Conservation (phyloP, 2,113 vertebrate species). For the Semnopithecus entellus region DNA sequence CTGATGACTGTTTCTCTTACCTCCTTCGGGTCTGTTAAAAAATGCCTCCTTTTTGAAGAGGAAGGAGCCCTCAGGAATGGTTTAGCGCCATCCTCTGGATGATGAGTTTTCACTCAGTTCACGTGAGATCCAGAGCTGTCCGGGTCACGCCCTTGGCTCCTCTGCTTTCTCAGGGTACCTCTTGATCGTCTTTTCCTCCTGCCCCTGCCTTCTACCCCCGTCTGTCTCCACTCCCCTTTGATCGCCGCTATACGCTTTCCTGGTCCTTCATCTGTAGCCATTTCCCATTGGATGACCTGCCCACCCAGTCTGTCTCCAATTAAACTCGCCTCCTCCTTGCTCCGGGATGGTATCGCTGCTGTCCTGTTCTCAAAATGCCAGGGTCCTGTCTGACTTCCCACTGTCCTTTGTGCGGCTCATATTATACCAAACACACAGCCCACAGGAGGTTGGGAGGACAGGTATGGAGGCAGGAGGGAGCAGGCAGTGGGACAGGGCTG, state of each 20-base stretch:
- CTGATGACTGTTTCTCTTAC: too few relatives aligned
- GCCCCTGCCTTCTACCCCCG: neutral
- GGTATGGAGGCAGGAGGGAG: too few relatives aligned
- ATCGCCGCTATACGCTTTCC: neutral
- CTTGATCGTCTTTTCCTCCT: neutral
- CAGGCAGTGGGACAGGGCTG: too few relatives aligned
- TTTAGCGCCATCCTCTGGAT: too few relatives aligned
- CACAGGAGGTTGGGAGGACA: too few relatives aligned
- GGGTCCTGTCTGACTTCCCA: neutral
- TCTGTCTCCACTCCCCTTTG: too few relatives aligned
- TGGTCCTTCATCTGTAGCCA: neutral
- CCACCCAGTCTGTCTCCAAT: neutral
- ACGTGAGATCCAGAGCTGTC: neutral
- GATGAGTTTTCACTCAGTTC: too few relatives aligned
- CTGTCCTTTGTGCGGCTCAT: neutral
- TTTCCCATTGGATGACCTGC: neutral
- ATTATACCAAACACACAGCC: too few relatives aligned
- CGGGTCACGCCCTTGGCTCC: neutral
- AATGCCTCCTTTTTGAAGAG: too few relatives aligned
- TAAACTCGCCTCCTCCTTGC: neutral
- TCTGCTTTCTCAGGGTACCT: neutral
- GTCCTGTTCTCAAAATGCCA: neutral
- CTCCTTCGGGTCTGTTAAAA: too few relatives aligned
- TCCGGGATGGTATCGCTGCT: accelerated
- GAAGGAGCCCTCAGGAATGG: too few relatives aligned